Evolutionary conservation across 2,888 invertebrate genomes (phyloP).

Genomic region (Seira ritae): DNA sequence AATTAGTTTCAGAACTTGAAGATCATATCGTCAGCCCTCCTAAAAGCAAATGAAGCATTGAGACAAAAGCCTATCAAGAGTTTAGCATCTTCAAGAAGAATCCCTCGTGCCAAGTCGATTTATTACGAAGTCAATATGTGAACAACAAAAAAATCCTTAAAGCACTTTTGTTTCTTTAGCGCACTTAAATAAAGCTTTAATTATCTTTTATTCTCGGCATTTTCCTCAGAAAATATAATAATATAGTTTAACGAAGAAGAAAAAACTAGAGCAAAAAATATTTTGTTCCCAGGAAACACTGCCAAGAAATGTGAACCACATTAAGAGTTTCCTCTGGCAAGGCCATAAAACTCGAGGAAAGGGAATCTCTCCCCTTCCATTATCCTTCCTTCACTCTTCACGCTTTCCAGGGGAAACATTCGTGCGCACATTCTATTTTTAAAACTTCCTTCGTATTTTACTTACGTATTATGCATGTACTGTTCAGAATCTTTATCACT

Average conservation of each 20-base stretch:
- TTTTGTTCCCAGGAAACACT: background rate
- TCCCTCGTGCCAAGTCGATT: background rate
- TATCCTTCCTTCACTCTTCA: background rate
- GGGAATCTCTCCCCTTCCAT: background rate
- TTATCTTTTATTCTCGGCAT: background rate
- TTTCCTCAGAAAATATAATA: too few species aligned
- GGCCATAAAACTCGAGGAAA: background rate
- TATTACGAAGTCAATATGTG: background rate
- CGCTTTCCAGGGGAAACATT: background rate
- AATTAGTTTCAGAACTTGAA: background rate
- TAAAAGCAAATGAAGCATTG: background rate
- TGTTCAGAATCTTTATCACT: background rate
- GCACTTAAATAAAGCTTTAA: background rate
- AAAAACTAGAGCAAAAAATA: background rate
- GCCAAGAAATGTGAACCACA: background rate
- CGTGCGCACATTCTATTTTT: background rate
- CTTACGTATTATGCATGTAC: too few species aligned
- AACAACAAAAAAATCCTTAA: background rate
- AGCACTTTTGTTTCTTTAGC: background rate
- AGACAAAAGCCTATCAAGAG: background rate
- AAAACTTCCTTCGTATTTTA: background rate
- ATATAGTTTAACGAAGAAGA: background rate
- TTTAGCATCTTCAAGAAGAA: too few species aligned
- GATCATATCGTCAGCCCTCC: background rate
- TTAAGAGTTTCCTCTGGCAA: background rate